Percentiles rank a stretch among this genome's conserved stretches.
phyloP scores from a whole-genome alignment of 2,888 invertebrate genomes.

The Reticulitermes lucifugus region DNA sequence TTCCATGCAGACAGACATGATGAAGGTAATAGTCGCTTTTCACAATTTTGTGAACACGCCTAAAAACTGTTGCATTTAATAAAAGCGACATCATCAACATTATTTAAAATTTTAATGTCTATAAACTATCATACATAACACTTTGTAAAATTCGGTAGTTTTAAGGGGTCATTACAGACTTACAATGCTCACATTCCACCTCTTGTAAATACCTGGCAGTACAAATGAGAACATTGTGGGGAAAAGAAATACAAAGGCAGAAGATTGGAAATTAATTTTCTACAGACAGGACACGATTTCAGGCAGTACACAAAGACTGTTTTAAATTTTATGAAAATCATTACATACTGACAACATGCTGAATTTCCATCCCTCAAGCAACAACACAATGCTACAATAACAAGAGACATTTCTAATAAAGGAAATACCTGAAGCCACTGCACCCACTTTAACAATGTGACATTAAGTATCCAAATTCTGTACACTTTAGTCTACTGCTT shows the following conservation, averaged over 20 bases:
- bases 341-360: background rate
- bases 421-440: background rate
- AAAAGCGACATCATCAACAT: background rate
- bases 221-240: background rate
- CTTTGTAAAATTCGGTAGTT: background rate
- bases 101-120: background rate
- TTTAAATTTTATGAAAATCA: background rate
- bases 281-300: background rate
- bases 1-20: background rate
- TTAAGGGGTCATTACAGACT: background rate
- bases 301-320: constrained; percentile 18
- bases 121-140: background rate
- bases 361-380: background rate
- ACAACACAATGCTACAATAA: background rate
- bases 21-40: too few relatives aligned
- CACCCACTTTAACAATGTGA: background rate
- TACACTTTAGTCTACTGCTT: background rate
- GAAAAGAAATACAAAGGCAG: background rate
- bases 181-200: background rate
- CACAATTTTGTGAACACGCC: background rate
- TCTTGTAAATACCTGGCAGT: background rate
- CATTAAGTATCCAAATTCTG: background rate
- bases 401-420: background rate
- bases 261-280: background rate
- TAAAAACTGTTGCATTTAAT: background rate